Evolutionary conservation across 2,888 invertebrate genomes (phyloP).

Genomic region (Drosophila pegasa): DNA sequence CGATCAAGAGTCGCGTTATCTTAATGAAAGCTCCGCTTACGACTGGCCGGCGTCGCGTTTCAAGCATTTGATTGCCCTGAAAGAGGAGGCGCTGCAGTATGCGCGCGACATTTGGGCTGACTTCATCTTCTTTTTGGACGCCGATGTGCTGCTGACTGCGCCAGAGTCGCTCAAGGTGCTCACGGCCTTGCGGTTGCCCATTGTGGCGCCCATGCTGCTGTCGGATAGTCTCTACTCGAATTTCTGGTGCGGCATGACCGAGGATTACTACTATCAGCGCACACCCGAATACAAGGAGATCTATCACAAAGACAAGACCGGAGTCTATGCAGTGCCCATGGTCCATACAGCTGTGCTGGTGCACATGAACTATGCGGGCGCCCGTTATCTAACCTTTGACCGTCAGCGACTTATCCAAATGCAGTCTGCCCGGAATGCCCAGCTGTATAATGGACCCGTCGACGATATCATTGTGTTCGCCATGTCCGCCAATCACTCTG

Average conservation of each 20-base stretch:
- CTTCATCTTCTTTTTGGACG: constrained; percentile 93
- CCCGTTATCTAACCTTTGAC: constrained; percentile 91
- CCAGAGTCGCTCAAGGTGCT: constrained; percentile 87
- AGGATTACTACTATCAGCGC: constrained; percentile 92
- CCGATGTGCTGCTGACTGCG: constrained; percentile 92
- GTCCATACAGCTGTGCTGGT: constrained; percentile 95
- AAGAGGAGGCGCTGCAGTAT: constrained; percentile 90
- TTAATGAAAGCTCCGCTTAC: constrained; percentile 88
- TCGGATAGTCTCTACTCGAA: constrained; percentile 96
- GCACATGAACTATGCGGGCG: constrained; percentile 87
- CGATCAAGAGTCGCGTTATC: constrained; percentile 82
- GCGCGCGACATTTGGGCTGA: constrained; percentile 94
- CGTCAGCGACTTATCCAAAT: constrained; percentile 68
- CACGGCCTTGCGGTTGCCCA: constrained; percentile 87
- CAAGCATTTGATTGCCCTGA: constrained; percentile 90
- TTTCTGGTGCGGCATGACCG: constrained; percentile 97
- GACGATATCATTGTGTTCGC: constrained; percentile 98
- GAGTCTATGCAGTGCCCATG: constrained; percentile 95
- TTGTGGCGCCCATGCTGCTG: constrained; percentile 94
- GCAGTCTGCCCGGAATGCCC: constrained; percentile 78
- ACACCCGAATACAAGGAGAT: constrained; percentile 94
- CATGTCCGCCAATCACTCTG: constrained; percentile 89
- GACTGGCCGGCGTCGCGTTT: constrained; percentile 93
- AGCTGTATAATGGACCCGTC: constrained; percentile 89
- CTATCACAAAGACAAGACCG: constrained; percentile 88